Conservation (phyloP, 2,113 vertebrate genomes). For the Crotalus tigris region DNA sequence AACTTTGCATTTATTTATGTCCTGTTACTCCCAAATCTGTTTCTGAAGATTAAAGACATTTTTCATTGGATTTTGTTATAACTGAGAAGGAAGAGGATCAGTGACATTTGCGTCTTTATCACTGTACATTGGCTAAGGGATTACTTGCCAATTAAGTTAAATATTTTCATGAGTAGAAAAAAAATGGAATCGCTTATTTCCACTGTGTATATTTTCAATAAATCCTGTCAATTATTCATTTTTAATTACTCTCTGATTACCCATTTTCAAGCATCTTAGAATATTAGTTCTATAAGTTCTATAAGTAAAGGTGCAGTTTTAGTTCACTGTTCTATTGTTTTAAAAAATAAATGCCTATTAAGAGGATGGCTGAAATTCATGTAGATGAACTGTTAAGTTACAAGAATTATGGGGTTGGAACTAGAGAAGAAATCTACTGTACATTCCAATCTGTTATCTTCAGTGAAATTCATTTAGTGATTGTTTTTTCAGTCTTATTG, state of each 20-base stretch:
- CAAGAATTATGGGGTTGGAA: neutral
- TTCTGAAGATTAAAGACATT: neutral
- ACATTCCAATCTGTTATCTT: neutral
- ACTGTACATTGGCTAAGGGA: neutral
- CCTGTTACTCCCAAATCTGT: neutral
- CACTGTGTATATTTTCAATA: neutral
- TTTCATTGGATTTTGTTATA: neutral
- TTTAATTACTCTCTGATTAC: neutral
- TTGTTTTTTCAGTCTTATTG: neutral
- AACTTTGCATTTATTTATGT: neutral
- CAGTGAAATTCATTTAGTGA: neutral
- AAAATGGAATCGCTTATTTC: neutral
- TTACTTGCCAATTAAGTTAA: neutral
- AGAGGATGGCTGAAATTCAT: neutral
- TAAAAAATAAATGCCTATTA: neutral
- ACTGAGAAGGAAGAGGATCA: neutral
- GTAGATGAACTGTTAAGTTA: neutral
- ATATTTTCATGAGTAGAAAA: neutral
- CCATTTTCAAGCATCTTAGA: neutral
- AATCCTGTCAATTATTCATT: neutral
- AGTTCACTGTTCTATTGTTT: neutral
- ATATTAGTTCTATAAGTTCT: neutral
- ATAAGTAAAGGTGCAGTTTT: neutral
- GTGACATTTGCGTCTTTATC: neutral
- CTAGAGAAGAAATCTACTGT: neutral